These are phyloP conservation scores for Ptychochromis oligacanthus DNA, from an alignment of 2,113 vertebrate genomes.

Conservation along the genomic window DNA sequence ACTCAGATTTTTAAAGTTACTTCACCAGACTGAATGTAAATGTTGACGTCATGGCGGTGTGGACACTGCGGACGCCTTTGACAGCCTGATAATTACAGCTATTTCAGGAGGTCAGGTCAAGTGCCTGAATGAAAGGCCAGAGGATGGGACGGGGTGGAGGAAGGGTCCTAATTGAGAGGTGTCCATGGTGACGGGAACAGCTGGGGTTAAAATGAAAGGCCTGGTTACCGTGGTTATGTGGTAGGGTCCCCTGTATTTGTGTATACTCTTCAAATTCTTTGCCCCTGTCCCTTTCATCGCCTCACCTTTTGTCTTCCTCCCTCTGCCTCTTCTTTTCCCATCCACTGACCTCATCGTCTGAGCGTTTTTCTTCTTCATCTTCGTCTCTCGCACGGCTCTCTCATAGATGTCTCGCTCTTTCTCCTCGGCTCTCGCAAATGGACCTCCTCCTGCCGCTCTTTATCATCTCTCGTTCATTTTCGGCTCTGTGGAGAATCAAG, in stretches of 20 bases:
- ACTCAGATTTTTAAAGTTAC: neutral
- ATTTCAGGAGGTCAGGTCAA: constrained; percentile 57
- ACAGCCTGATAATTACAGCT: constrained; percentile 59
- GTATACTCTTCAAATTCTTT: constrained; percentile 63
- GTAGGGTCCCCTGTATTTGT: constrained; percentile 61
- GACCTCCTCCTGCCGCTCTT: neutral
- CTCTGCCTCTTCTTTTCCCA: constrained; percentile 51
- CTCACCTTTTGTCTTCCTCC: constrained; percentile 51
- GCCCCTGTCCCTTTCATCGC: constrained; percentile 15
- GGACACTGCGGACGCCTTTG: neutral
- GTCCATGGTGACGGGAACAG: constrained; percentile 70
- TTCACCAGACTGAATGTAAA: constrained; percentile 20
- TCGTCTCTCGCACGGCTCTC: constrained; percentile 38
- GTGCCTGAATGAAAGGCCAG: constrained; percentile 55
- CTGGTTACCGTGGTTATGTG: constrained; percentile 57
- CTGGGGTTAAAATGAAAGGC: constrained; percentile 70
- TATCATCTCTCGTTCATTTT: neutral
- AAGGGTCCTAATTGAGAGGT: constrained; percentile 65
- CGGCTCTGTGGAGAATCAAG: neutral
- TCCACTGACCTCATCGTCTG: constrained; percentile 61
- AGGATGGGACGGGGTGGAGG: constrained; percentile 34
- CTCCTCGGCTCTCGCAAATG: neutral
- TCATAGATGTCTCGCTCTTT: constrained; percentile 3
- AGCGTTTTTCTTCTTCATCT: constrained; percentile 54
- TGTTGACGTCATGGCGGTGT: constrained; percentile 20